Conservation (phyloP, 2,797 vertebrate species). For the Salmo trutta region DNA sequence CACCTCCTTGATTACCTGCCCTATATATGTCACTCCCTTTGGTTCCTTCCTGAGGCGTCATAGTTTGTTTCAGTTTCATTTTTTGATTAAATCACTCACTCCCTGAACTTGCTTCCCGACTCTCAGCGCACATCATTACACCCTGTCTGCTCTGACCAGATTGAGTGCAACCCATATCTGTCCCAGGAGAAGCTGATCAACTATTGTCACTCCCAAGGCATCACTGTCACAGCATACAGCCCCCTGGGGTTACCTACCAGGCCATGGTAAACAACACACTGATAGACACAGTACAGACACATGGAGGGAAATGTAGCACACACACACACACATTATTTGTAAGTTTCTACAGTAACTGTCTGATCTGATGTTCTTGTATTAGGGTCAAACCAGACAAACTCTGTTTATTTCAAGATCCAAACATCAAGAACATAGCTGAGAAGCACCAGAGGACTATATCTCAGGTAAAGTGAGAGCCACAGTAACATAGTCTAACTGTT, state of each 20-base stretch:
- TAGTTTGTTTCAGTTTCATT: no score
- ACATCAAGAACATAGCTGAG: conserved; percentile 73
- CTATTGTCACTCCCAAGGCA: conserved; percentile 75
- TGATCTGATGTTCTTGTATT: conserved; percentile 36
- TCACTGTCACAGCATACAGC: conserved; percentile 79
- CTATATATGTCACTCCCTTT: no score
- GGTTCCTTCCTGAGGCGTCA: no score
- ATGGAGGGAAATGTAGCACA: neutral
- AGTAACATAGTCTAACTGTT: neutral
- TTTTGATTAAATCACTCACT: no score
- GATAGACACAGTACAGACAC: neutral
- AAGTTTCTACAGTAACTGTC: neutral
- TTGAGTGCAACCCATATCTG: conserved; percentile 81
- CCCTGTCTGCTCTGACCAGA: conserved; percentile 47
- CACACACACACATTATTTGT: neutral
- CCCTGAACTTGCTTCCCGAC: no score
- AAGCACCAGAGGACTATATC: conserved; percentile 57
- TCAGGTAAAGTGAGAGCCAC: neutral
- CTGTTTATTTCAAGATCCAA: conserved; percentile 27
- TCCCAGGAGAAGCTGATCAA: conserved; percentile 75
- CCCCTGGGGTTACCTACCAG: conserved; percentile 79
- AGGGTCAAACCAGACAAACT: neutral
- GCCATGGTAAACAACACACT: neutral
- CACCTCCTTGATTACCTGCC: no score
- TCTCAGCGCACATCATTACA: no score